Evolutionary conservation across 92 coral and sea anemone genomes (phyloP).

Genomic region (Scolanthus callimorphus): DNA sequence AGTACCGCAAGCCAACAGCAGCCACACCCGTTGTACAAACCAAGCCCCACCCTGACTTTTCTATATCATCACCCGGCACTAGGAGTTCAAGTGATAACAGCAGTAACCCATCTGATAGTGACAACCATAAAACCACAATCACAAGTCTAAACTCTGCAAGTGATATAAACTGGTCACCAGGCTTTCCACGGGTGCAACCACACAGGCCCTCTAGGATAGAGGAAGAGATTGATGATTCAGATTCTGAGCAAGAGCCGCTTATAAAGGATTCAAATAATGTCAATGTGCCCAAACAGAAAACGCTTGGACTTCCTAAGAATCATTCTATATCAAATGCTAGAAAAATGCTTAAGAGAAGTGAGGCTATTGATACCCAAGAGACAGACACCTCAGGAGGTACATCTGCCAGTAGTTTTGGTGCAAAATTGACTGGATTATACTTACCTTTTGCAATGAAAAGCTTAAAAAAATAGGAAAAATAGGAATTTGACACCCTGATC

Average conservation of each 20-base stretch:
- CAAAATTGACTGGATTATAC: too few relatives aligned
- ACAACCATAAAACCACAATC: background rate
- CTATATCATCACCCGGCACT: slow-evolving; percentile 31
- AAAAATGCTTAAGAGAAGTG: slow-evolving; percentile 36
- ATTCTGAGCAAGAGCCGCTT: background rate
- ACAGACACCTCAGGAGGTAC: slow-evolving; percentile 59
- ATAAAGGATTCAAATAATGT: background rate
- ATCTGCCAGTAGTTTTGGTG: too few relatives aligned
- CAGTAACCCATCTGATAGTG: slow-evolving; percentile 8
- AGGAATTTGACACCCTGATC: too few relatives aligned
- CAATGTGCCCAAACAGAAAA: background rate
- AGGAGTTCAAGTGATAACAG: slow-evolving; percentile 4
- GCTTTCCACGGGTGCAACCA: slow-evolving; percentile 4
- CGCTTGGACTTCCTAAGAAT: background rate
- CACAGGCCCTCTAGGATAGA: slow-evolving; percentile 21
- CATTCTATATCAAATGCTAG: slow-evolving; percentile 26
- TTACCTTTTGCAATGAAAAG: too few relatives aligned
- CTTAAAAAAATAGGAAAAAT: too few relatives aligned
- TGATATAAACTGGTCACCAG: slow-evolving; percentile 10
- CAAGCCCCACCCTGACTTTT: slow-evolving; percentile 53
- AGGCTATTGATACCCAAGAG: slow-evolving; percentile 44
- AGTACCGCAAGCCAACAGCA: background rate
- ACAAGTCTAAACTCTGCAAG: background rate
- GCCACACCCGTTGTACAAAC: slow-evolving; percentile 52
- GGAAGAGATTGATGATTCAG: slow-evolving; percentile 9